Conservation (phyloP, 1,140 invertebrate species). For the Euura saliciscinereae region DNA sequence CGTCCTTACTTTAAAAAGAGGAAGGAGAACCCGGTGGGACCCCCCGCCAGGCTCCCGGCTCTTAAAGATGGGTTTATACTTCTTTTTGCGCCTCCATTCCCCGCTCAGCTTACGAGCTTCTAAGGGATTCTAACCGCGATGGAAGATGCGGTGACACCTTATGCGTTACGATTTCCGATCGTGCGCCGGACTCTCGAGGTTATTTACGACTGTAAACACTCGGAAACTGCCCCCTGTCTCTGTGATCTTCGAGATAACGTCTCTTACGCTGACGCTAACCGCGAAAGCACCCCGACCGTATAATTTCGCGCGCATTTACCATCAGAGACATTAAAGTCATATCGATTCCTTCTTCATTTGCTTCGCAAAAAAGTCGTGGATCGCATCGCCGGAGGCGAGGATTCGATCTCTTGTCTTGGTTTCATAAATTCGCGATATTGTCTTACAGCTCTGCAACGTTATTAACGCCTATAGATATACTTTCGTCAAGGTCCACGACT, state of each 20-base stretch:
- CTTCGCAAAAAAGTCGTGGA: background rate
- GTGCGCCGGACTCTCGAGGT: background rate
- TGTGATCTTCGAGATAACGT: background rate
- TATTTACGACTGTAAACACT: conserved; percentile 1
- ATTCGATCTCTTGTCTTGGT: background rate
- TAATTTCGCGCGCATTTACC: background rate
- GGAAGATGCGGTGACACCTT: background rate
- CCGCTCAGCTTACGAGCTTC: background rate
- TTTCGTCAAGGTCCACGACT: no score
- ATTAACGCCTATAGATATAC: background rate
- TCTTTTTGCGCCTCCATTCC: background rate
- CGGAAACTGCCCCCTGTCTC: conserved; percentile 1
- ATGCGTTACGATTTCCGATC: background rate
- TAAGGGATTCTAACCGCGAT: background rate
- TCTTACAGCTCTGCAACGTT: background rate
- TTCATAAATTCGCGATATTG: background rate
- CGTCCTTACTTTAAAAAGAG: conserved; percentile 55
- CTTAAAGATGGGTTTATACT: conserved; percentile 5
- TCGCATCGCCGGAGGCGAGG: background rate
- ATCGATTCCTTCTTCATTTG: background rate
- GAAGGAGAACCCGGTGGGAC: conserved; percentile 55
- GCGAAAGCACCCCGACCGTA: background rate
- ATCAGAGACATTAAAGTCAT: background rate
- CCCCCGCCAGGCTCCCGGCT: conserved; percentile 45
- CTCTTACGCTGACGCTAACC: background rate